phyloP scores from a whole-genome alignment of 2,113 vertebrate species.

The Herpetotheres cachinnans region DNA sequence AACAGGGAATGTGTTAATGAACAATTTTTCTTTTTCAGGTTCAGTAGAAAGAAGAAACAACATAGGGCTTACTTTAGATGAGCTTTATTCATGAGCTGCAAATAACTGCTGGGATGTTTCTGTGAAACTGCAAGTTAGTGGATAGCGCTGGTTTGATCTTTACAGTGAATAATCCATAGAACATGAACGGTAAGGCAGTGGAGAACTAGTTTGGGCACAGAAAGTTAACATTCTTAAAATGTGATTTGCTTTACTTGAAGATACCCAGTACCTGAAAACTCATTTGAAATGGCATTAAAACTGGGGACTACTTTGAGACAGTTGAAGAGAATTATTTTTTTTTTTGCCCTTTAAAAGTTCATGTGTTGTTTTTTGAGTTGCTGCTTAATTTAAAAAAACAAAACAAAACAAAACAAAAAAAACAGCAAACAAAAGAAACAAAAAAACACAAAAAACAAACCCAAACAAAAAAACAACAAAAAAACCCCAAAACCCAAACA shows the following conservation, averaged over 20 bases:
- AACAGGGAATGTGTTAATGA: not conserved
- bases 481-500: too few relatives aligned
- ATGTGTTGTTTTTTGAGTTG: not conserved
- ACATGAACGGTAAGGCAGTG: not conserved
- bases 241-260: not conserved
- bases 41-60: not conserved
- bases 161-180: not conserved
- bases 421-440: not conserved
- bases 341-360: not conserved
- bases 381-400: too few relatives aligned
- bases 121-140: not conserved
- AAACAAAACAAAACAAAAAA: too few relatives aligned
- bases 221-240: not conserved
- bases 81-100: not conserved
- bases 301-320: not conserved
- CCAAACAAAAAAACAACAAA: too few relatives aligned
- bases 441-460: too few relatives aligned
- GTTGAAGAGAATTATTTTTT: not conserved
- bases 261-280: not conserved
- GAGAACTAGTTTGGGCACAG: not conserved
- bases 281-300: not conserved
- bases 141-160: not conserved
- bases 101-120: not conserved
- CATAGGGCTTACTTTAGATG: not conserved
- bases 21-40: not conserved